Evolutionary conservation across 64 coral and sea anemone species (phyloP).

Genomic region (Hydrozoanthus tunicans): DNA sequence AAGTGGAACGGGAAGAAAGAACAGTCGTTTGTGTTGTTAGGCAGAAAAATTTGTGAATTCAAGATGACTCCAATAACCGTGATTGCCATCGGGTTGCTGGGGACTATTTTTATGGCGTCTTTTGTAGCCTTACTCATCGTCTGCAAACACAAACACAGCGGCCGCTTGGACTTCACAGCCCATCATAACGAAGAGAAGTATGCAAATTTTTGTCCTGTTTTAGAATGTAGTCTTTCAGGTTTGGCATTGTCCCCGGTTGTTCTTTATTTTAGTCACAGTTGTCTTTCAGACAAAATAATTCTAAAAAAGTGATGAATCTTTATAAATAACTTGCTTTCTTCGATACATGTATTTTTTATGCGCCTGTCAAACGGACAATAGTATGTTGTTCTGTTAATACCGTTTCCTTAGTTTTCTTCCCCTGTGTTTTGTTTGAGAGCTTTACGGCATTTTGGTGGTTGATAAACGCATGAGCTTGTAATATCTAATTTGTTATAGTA

Average conservation of each 20-base stretch:
- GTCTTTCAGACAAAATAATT: background rate
- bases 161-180: constrained; percentile 35
- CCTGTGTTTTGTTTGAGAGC: no score
- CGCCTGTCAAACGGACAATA: no score
- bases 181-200: constrained; percentile 19
- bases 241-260: background rate
- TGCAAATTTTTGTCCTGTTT: background rate
- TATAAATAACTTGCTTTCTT: no score
- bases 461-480: no score
- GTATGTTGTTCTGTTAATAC: no score
- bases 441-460: no score
- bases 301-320: no score
- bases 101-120: constrained; percentile 60
- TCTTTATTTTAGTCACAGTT: background rate
- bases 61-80: constrained; percentile 67
- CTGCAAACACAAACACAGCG: constrained; percentile 51
- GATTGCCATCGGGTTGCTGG: constrained; percentile 65
- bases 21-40: background rate
- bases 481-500: no score
- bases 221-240: background rate
- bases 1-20: background rate
- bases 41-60: background rate
- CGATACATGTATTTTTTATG: no score
- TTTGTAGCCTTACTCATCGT: constrained; percentile 68
- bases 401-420: no score